These are phyloP conservation scores for Rhipidura dahli DNA, from an alignment of 2,113 vertebrate species.

Conservation along the genomic window DNA sequence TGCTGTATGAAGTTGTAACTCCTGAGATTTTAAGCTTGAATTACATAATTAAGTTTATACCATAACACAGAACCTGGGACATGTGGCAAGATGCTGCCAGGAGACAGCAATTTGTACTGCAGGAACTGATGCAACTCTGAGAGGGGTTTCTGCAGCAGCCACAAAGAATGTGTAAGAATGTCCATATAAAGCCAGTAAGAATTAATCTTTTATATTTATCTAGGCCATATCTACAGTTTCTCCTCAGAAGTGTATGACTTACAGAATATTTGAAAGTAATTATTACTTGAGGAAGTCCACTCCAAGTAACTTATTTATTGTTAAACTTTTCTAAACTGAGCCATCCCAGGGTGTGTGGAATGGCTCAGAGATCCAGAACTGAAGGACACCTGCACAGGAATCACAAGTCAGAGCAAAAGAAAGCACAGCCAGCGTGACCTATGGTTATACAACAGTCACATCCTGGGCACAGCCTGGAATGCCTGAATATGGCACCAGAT, in stretches of 20 bases:
- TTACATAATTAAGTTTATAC: neutral
- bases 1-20: neutral
- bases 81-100: neutral
- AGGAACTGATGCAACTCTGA: constrained; percentile 12
- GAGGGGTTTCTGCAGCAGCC: neutral
- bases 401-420: neutral
- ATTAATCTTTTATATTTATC: neutral
- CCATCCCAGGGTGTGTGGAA: neutral
- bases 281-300: neutral
- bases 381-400: neutral
- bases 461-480: neutral
- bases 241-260: neutral
- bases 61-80: neutral
- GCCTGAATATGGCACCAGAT: neutral
- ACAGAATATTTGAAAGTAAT: neutral
- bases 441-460: neutral
- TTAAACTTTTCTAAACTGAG: neutral
- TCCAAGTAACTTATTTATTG: neutral
- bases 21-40: neutral
- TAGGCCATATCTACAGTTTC: neutral
- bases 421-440: neutral
- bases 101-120: neutral
- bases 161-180: neutral
- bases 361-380: neutral
- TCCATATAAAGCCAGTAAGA: neutral